Base-by-base conservation (phyloP, 2,888 invertebrate species). In the Mesochorus sp. region DNA sequence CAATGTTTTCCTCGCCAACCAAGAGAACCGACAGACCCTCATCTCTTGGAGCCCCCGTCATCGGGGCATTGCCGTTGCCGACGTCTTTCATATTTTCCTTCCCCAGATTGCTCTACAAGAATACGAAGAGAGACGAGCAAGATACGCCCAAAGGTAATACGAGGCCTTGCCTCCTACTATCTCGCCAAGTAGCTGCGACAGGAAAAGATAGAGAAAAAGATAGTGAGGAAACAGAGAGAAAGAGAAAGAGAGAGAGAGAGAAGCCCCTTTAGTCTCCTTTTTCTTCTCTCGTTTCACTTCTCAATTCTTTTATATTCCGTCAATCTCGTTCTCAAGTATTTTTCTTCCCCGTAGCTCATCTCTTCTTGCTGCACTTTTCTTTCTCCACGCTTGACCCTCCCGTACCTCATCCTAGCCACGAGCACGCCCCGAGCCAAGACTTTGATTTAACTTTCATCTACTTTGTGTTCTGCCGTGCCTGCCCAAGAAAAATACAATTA, bases 381-480 rank as follows among this genome's bases (percentile, higher is more conserved):
- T 49, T n/a, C n/a, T 14, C n/a, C 28, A 28, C 37, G 37, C 53
- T 39, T 49, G 53, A 59, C 24, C 28, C 49, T 66, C 49, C 53
- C 10, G 34, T n/a, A 5, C 14, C 24, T 31, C 19, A 14, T n/a
- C 4, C 26, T 47, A 47, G 34, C 34, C 42, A 5, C 31, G 31
- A 8, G 26, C 6, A 31, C 19, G 42, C 83, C 80, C 28, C 76
- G 67, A 80, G 82, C 79, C 77, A 79, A 75, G 82, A 85, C 83
- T 87, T 86, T 86, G 85, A 87, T 87, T 85, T 83, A 84, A 85
- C 83, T 87, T 87, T 85, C 83, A 85, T 87, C 86, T 85, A 85
- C 83, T 86, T 85, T 82, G 83, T 81, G 82, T 75, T 82, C 24
- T 49, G 68, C n/a, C n/a, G n/a, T n/a, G 70, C 72, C 19, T 77